These are phyloP conservation scores for Invenusta paracnida DNA, from an alignment of 2,888 invertebrate genomes.

Conservation along the genomic window DNA sequence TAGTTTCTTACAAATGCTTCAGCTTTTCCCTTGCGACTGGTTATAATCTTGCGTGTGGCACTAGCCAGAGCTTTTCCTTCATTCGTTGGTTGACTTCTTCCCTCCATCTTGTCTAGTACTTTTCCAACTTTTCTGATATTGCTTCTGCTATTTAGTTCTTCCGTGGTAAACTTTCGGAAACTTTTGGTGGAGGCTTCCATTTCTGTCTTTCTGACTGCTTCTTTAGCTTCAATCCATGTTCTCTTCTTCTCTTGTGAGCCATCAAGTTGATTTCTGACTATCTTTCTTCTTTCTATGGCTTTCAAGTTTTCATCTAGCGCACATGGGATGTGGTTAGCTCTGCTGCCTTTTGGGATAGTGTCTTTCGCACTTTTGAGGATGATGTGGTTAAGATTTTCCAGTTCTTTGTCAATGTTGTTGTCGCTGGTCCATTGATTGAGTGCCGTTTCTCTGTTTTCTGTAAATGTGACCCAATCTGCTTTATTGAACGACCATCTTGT, in stretches of 20 bases:
- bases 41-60: neutral
- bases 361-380: neutral
- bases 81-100: too few species aligned
- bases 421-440: neutral
- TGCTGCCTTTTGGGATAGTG: neutral
- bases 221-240: too few species aligned
- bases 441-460: neutral
- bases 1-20: neutral
- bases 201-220: too few species aligned
- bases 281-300: neutral
- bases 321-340: neutral
- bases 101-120: too few species aligned
- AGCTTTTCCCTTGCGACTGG: neutral
- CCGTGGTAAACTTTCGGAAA: too few species aligned
- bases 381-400: neutral
- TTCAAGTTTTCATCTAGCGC: neutral
- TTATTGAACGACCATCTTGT: neutral
- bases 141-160: too few species aligned
- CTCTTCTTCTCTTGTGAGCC: too few species aligned
- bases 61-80: neutral
- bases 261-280: too few species aligned
- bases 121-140: too few species aligned
- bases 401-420: neutral
- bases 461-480: neutral
- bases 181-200: too few species aligned